Evolutionary conservation across 1,140 invertebrate species (phyloP), one percentile per base, ranked within the genome.

Genomic region (Probaryconus sp.): DNA sequence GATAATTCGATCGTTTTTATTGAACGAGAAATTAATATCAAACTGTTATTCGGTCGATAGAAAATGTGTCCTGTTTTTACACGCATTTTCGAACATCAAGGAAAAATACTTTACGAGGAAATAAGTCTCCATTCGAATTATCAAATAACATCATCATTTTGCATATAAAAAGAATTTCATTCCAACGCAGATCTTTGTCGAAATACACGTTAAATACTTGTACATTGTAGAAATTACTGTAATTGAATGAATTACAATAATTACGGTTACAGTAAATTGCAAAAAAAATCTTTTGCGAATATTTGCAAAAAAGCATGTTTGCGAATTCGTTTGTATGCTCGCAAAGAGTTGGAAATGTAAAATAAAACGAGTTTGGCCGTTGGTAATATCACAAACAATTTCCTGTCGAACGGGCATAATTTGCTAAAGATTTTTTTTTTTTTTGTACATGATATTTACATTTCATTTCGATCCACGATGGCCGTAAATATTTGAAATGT

Each of bases 191-290:
- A n/a, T n/a, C n/a, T n/a, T n/a, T n/a, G n/a, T n/a, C n/a, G n/a
- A n/a, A n/a, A n/a, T n/a, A n/a, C n/a, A n/a, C n/a, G n/a, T n/a
- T n/a, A n/a, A n/a, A n/a, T n/a, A n/a, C n/a, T n/a, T 20, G n/a
- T 40, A 42, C 45, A 63, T 42, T 35, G 58, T 51, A 18, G 17
- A 50, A 63, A 51, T 33, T 42, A 13, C 18, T 5, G 30, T 50
- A 50, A 63, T 50, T 63, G 35, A 63, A 42, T n/a, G 45, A 33
- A 63, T 63, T 50, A 63, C 24, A 18, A 30, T 61, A 50, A 61
- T 61, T 38, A 31, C 9, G 16, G 3, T 48, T 61, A 58, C 42
- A 47, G 40, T 58, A 35, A 58, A 28, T 48, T 48, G n/a, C 21
- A 28, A 26, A 28, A 40, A 17, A 7, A 10, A 24, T 24, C 7